Percentiles rank a stretch among this genome's conserved stretches.
phyloP scores from a whole-genome alignment of 2,888 invertebrate species.

The Nomada flava region DNA sequence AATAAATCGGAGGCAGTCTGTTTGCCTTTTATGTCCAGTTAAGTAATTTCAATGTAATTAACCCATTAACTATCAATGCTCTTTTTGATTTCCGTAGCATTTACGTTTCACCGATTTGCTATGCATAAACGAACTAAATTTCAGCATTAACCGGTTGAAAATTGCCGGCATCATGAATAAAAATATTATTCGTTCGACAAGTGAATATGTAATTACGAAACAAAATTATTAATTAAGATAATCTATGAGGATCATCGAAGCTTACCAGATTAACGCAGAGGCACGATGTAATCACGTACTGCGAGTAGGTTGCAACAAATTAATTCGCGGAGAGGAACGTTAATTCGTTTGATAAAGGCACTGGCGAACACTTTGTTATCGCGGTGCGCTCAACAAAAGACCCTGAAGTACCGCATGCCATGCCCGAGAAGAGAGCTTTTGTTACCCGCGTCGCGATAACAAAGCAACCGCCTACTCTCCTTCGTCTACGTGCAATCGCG shows the following conservation, averaged over 20 bases:
- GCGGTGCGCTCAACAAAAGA: conserved; percentile 54
- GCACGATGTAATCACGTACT: background rate
- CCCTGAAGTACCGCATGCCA: conserved; percentile 47
- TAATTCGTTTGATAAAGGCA: conserved; percentile 49
- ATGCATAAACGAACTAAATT: too few species aligned
- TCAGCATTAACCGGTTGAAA: too few species aligned
- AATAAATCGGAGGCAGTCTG: too few species aligned
- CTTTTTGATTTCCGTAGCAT: too few species aligned
- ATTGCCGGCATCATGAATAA: too few species aligned
- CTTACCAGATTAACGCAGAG: background rate
- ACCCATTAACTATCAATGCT: too few species aligned
- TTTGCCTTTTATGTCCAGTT: too few species aligned
- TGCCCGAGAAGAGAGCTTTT: conserved; percentile 42
- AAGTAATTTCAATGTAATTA: too few species aligned
- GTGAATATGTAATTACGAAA: background rate
- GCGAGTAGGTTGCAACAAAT: conserved; percentile 14
- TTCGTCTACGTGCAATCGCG: conserved; percentile 55
- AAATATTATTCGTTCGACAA: too few species aligned
- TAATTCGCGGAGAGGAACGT: conserved; percentile 31
- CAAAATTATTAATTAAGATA: background rate
- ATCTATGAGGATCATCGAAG: background rate
- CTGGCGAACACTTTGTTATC: conserved; percentile 50
- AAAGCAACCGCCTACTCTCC: conserved; percentile 35
- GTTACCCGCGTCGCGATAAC: conserved; percentile 51
- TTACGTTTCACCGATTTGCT: too few species aligned